A percentile compares a stretch with the other conserved stretches of the same genome.
Conservation (phyloP, 2,888 invertebrate species). For the Barypeithes pellucidus region DNA sequence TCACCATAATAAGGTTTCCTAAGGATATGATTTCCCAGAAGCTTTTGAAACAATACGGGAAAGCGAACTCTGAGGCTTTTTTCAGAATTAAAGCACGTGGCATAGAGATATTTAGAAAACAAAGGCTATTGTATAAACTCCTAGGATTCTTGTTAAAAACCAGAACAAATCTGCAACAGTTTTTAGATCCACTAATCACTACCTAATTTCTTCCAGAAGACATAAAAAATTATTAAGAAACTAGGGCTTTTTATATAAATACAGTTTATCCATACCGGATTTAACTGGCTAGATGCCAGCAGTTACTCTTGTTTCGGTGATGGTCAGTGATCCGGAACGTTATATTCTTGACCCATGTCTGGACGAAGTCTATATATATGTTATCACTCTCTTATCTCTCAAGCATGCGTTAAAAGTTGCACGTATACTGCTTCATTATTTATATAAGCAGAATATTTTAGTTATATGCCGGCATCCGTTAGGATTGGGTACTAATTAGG, state of each 20-base stretch:
- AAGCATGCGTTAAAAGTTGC: not conserved
- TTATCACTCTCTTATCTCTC: not conserved
- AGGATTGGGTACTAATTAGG: no score
- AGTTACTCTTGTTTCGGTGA: not conserved
- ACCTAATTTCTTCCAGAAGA: not conserved
- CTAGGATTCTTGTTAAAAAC: no score
- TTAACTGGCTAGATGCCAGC: not conserved
- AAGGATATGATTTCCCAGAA: no score
- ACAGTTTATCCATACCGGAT: not conserved
- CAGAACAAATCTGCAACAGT: no score
- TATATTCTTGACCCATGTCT: constrained; percentile 12
- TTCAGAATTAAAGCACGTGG: no score
- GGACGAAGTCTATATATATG: constrained; percentile 1
- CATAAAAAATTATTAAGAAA: not conserved
- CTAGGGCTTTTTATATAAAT: not conserved
- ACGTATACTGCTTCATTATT: not conserved
- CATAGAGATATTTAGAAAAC: no score
- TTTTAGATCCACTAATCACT: not conserved
- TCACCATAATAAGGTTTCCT: no score
- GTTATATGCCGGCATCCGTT: no score
- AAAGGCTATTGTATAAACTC: no score
- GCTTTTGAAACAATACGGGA: no score
- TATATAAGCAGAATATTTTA: no score
- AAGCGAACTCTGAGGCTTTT: no score
- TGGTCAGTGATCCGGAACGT: not conserved